phyloP scores from a whole-genome alignment of 2,888 invertebrate species.

The Drosophila barbarae region DNA sequence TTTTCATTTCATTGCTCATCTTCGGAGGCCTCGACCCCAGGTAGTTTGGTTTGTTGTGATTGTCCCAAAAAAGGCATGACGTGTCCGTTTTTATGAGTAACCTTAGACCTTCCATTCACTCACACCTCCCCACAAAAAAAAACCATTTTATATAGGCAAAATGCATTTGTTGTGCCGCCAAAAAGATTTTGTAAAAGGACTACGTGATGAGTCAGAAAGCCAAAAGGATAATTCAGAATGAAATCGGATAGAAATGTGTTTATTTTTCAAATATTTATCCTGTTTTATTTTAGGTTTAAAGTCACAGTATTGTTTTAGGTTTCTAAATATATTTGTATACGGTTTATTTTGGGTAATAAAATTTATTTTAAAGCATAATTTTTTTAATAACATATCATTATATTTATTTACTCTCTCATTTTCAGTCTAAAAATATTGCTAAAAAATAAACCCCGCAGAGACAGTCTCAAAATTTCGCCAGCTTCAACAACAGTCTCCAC shows the following conservation, averaged over 20 bases:
- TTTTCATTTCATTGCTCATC: conserved; percentile 63
- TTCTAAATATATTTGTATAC: neutral
- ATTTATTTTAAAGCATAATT: no score
- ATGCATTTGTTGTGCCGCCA: conserved; percentile 42
- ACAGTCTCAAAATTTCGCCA: conserved; percentile 51
- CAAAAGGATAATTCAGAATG: neutral
- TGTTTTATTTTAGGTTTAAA: neutral
- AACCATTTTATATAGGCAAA: conserved; percentile 65
- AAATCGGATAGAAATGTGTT: neutral
- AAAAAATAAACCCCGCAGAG: neutral
- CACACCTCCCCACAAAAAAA: conserved; percentile 30
- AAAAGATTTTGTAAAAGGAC: neutral
- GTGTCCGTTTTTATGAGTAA: conserved; percentile 38
- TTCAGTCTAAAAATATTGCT: neutral
- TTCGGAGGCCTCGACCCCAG: conserved; percentile 7
- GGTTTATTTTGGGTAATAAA: neutral
- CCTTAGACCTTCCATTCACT: conserved; percentile 25
- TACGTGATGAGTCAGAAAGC: neutral
- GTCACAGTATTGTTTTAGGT: neutral
- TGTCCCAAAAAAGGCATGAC: conserved; percentile 42
- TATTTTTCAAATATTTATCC: neutral
- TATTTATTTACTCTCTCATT: neutral
- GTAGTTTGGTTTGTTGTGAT: conserved; percentile 49
- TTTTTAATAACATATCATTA: no score
- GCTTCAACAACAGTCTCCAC: conserved; percentile 41